Base-by-base conservation (phyloP, 1,140 invertebrate genomes). In the Caenorhabditis brenneri region DNA sequence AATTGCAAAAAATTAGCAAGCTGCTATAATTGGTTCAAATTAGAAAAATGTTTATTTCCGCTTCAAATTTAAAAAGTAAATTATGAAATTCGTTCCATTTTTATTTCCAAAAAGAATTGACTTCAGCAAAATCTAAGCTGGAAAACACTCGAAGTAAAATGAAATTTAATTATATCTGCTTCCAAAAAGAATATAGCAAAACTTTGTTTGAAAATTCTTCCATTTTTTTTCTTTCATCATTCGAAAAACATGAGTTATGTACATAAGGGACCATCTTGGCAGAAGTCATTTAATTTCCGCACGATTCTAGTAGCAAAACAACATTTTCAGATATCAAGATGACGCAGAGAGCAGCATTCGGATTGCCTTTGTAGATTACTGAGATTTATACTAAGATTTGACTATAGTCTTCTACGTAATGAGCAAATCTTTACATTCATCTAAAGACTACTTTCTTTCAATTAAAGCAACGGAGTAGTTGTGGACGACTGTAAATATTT, bases 241-340 rank as follows among this genome's bases (percentile, higher is more conserved):
- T 12, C 53, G 27, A 51, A 51, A 51, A 12, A 27, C 24, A 12
- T 55, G 27, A 27, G 53, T 10, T 55, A n/a, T 55, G 53, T 55
- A 55, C 22, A 27, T 24, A 55, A 1, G 53, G 53, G 53, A 55
- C 53, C 53, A 55, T 55, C 53, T 15, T 24, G 22, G 58, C 58
- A 65, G 58, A 65, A 65, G 24, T 65, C 58, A 65, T 65, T 65
- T 36, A 65, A 65, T 65, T 65, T 65, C 58, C 58, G 31, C 31
- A 16, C 7, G 29, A 31, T 24, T 36, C 58, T 65, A 31, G 58
- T 33, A n/a, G n/a, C n/a, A 36, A 36, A 65, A 65, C 58, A 36
- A 36, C 29, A 22, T 27, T 55, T 27, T 9, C 53, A 55, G 53
- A 55, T 55, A 22, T 55, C 22, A 9, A 55, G 53, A 55, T 27